These are phyloP conservation scores for Alligator mississippiensis DNA, from an alignment of 2,113 vertebrate species.

Conservation along the genomic window DNA sequence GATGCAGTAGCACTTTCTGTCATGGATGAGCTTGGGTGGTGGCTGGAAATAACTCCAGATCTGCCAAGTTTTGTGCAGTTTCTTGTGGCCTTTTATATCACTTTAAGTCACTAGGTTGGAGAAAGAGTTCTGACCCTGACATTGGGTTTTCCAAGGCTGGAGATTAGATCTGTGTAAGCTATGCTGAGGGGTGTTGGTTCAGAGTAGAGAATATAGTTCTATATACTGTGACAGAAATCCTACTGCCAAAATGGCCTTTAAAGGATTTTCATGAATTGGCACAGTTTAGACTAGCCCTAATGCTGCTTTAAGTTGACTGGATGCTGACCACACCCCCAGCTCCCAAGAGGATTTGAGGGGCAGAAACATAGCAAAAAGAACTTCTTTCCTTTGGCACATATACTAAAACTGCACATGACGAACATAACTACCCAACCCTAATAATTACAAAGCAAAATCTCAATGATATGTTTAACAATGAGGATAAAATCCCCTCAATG, in stretches of 20 bases:
- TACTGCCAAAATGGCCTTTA: not conserved
- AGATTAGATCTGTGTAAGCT: no score
- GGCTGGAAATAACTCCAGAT: no score
- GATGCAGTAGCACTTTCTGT: not conserved
- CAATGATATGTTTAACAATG: not conserved
- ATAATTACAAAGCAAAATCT: not conserved
- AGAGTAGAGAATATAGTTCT: no score
- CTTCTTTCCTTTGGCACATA: not conserved
- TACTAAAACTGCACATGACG: not conserved
- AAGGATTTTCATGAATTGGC: not conserved
- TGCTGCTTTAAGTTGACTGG: not conserved
- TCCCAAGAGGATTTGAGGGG: not conserved
- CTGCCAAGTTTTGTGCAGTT: no score
- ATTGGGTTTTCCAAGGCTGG: no score
- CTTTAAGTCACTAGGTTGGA: no score
- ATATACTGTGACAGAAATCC: not conserved
- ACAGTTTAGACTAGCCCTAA: not conserved
- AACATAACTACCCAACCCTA: rapidly evolving
- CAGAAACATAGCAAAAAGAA: not conserved
- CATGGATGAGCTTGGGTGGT: no score
- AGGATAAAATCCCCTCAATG: not conserved
- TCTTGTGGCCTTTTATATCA: no score
- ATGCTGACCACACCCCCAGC: not conserved
- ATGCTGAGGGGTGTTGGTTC: no score
- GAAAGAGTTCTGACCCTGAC: no score